Evolutionary conservation across 2,797 vertebrate genomes (phyloP).

Genomic region (Salmo trutta): DNA sequence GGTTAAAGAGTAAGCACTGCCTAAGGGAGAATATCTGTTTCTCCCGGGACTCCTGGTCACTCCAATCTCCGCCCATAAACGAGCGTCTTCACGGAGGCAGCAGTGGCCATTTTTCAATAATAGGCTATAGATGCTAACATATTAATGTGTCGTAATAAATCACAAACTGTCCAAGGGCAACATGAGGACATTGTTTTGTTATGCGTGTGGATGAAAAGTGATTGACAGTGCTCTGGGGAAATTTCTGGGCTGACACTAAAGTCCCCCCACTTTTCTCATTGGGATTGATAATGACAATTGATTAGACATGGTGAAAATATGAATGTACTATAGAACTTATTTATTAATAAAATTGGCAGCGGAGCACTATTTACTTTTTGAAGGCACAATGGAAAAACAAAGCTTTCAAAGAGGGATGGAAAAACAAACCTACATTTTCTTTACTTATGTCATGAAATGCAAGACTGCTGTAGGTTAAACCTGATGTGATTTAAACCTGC

Average conservation of each 20-base stretch:
- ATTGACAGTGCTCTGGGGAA: conserved; percentile 57
- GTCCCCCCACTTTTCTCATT: conserved; percentile 23
- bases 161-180: conserved; percentile 56
- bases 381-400: conserved; percentile 35
- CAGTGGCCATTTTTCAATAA: conserved; percentile 44
- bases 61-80: conserved; percentile 31
- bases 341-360: conserved; percentile 36
- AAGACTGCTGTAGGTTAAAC: background rate
- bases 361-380: conserved; percentile 37
- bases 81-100: conserved; percentile 29
- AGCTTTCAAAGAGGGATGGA: conserved; percentile 36
- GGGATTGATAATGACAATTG: conserved; percentile 64
- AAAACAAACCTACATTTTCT: conserved; percentile 8
- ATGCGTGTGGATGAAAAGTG: conserved; percentile 51
- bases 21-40: conserved; percentile 7
- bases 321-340: conserved; percentile 39
- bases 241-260: conserved; percentile 46
- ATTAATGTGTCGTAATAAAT: conserved; percentile 58
- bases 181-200: conserved; percentile 42
- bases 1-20: conserved; percentile 29
- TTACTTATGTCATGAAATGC: background rate
- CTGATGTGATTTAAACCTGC: background rate
- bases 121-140: conserved; percentile 46
- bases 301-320: conserved; percentile 57
- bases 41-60: conserved; percentile 16